Evolutionary conservation across 2,113 vertebrate genomes (phyloP).

Genomic region (Psilopsiagon aymara): DNA sequence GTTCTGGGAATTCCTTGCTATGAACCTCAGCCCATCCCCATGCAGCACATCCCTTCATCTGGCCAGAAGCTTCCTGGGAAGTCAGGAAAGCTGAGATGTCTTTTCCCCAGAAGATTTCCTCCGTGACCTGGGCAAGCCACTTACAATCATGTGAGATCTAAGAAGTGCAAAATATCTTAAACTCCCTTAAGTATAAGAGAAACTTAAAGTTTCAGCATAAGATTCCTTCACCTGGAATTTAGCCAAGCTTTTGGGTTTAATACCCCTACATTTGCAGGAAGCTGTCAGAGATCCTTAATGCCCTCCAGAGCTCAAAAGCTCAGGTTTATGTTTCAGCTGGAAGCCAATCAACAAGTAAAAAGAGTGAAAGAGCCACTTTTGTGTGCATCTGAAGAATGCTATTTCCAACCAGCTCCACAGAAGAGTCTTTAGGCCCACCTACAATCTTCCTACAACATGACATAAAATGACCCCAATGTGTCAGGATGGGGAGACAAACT

Average conservation of each 20-base stretch:
- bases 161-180: constrained; percentile 18
- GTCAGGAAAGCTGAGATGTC: not conserved
- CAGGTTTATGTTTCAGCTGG: not conserved
- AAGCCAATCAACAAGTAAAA: not conserved
- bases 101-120: constrained; percentile 4
- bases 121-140: not conserved
- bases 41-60: not conserved
- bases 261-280: not conserved
- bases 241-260: constrained; percentile 26
- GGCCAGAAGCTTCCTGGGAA: not conserved
- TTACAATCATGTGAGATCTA: not conserved
- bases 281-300: not conserved
- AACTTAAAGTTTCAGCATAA: not conserved
- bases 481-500: not conserved
- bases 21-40: not conserved
- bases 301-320: constrained; percentile 10
- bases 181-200: not conserved
- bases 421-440: not conserved
- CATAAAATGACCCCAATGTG: not conserved
- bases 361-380: not conserved
- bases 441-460: not conserved
- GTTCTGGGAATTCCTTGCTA: not conserved
- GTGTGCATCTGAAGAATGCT: not conserved
- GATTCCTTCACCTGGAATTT: constrained; percentile 1
- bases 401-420: not conserved